Evolutionary conservation across 2,888 invertebrate genomes (phyloP).

Genomic region (Smittia sp.): DNA sequence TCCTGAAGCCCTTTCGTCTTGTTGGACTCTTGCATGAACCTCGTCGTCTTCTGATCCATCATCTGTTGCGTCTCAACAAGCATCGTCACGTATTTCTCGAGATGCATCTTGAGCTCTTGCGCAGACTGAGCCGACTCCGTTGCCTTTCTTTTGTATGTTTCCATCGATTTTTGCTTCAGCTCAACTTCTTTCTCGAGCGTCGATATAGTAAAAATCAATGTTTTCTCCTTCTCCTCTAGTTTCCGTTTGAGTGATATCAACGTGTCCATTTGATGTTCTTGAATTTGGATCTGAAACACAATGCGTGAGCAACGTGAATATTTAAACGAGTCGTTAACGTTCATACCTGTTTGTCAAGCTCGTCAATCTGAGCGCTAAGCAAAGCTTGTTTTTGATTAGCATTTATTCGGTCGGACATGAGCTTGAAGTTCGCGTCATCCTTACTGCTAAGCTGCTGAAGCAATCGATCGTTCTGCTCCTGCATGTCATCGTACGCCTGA

Average conservation of each 20-base stretch:
- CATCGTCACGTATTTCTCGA: slow-evolving; percentile 97
- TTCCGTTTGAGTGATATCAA: slow-evolving; percentile 91
- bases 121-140: slow-evolving; percentile 97
- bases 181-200: slow-evolving; percentile 93
- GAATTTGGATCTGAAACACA: slow-evolving; percentile 63
- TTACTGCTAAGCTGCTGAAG: slow-evolving; percentile 95
- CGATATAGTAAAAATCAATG: slow-evolving; percentile 85
- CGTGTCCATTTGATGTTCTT: slow-evolving; percentile 88
- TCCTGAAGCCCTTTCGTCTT: slow-evolving; percentile 95
- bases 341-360: slow-evolving; percentile 80
- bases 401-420: slow-evolving; percentile 96
- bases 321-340: not conserved
- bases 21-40: slow-evolving; percentile 92
- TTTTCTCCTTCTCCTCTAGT: slow-evolving; percentile 92
- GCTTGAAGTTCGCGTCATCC: slow-evolving; percentile 96
- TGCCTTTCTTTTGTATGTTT: slow-evolving; percentile 96
- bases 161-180: slow-evolving; percentile 92
- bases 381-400: slow-evolving; percentile 94
- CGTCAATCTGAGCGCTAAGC: slow-evolving; percentile 90
- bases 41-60: slow-evolving; percentile 94
- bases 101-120: slow-evolving; percentile 92
- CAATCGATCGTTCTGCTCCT: slow-evolving; percentile 93
- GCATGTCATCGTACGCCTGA: slow-evolving; percentile 99
- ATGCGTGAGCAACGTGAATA: too few species aligned
- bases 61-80: slow-evolving; percentile 97